A percentile compares a stretch with the other conserved stretches of the same genome.
Evolutionary conservation across 1,140 invertebrate species (phyloP).

Genomic region (Drosophila orena): DNA sequence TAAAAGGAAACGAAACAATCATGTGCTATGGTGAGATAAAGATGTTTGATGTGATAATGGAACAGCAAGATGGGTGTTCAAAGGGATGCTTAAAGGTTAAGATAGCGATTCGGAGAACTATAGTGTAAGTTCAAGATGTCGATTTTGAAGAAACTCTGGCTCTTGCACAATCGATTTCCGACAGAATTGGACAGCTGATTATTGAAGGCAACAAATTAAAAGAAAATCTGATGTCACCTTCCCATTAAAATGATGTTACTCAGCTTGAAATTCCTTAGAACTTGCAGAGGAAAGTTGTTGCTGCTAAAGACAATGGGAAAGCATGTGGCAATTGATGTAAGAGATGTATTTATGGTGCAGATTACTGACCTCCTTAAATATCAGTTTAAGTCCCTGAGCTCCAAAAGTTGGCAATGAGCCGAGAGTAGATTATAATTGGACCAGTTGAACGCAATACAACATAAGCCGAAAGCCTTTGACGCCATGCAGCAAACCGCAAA

Average conservation of each 20-base stretch:
- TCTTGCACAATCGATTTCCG: not conserved
- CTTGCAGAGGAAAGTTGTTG: not conserved
- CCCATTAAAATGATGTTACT: no score
- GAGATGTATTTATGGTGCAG: no score
- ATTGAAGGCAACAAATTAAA: no score
- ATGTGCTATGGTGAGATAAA: slow-evolving; percentile 51
- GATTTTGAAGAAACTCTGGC: not conserved
- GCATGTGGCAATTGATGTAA: not conserved
- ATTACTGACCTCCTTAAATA: slow-evolving; percentile 7
- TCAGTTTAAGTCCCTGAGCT: not conserved
- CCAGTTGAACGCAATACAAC: slow-evolving; percentile 14
- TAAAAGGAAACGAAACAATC: slow-evolving; percentile 62
- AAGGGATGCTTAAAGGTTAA: not conserved
- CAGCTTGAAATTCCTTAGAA: not conserved
- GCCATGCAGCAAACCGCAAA: slow-evolving; percentile 21
- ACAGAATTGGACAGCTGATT: not conserved
- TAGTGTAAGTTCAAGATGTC: not conserved
- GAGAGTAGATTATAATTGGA: slow-evolving; percentile 23
- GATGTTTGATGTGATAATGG: slow-evolving; percentile 58
- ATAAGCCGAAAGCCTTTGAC: slow-evolving; percentile 15
- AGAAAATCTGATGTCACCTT: no score
- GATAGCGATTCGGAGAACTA: not conserved
- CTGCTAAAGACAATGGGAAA: not conserved
- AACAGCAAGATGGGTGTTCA: slow-evolving; percentile 20
- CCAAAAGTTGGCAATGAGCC: slow-evolving; percentile 8